These are phyloP conservation scores for Protaetia brevitarsis DNA, from an alignment of 1,140 invertebrate species.

Conservation along the genomic window DNA sequence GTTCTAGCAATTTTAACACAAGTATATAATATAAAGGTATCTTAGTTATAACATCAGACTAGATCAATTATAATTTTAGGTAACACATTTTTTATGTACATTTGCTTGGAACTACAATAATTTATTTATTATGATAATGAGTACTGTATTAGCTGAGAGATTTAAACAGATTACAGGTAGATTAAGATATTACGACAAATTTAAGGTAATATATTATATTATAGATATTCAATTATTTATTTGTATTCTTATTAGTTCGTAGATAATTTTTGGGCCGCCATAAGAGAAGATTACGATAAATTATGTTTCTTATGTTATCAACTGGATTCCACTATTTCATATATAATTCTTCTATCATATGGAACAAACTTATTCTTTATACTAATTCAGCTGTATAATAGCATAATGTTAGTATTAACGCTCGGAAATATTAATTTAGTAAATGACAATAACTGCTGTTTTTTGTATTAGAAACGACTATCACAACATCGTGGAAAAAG, in stretches of 20 bases:
- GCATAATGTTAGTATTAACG: conserved; percentile 22
- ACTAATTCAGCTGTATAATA: conserved; percentile 27
- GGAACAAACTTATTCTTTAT: conserved; percentile 26
- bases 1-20: too few relatives aligned
- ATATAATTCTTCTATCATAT: conserved; percentile 25
- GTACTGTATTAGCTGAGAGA: conserved; percentile 32
- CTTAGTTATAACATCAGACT: too few relatives aligned
- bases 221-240: neutral
- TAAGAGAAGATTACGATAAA: conserved; percentile 29
- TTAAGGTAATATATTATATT: conserved; percentile 22
- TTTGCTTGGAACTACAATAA: conserved; percentile 35
- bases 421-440: neutral
- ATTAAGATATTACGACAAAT: conserved; percentile 18
- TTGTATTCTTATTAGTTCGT: conserved; percentile 5
- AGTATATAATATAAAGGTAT: too few relatives aligned
- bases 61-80: conserved; percentile 31
- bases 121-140: conserved; percentile 37
- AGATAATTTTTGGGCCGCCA: conserved; percentile 23
- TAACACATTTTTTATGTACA: conserved; percentile 25
- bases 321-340: conserved; percentile 23
- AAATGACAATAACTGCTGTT: neutral
- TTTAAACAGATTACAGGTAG: conserved; percentile 34
- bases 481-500: conserved; percentile 30
- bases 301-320: conserved; percentile 23
- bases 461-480: conserved; percentile 21